Evolutionary conservation across 2,113 vertebrate species (phyloP), one percentile per base, ranked within the genome.

Genomic region (Strix aluco): DNA sequence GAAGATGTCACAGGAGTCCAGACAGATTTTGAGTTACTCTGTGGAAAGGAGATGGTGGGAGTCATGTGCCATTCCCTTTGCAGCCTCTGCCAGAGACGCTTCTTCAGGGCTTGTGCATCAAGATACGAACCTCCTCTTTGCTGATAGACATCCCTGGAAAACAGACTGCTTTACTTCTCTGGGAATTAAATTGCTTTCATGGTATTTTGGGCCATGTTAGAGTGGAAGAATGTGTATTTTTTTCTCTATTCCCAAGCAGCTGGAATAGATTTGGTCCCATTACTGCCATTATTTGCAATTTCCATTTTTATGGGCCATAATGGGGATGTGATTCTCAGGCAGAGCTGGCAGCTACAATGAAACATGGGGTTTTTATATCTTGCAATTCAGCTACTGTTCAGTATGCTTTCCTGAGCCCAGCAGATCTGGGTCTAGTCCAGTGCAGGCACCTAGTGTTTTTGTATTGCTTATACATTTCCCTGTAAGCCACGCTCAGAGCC

Each of bases 271-370:
- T 78, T 78, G 44, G n/a, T 86, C 77, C 81, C 55, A 81, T 77
- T 91, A 81, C 49, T 65, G 55, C 44, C 81, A 69, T 92, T 94
- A 74, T 79, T 94, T 44, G 66, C 40, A 89, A 86, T 94, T 94
- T 94, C 77, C 81, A 65, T 86, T 89, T 89, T 80, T 94, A 86
- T 92, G 40, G 78, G 40, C 89, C 26, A 2, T 95, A 79, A 90
- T 79, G 15, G 61, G 40, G 40, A 82, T 82, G 72, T 86, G 72
- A 86, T 70, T 94, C 77, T 94, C 29, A 26, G 85, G 57, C 66
- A 89, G 81, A 61, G 66, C 57, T 90, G 85, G 72, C 92, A 94
- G 81, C 81, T 86, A 73, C 57, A 75, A 23, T 51, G 75, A 82
- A 90, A 74, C 51, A 30, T 59, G 61, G 34, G 6, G 12, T 1